Conservation (phyloP, 2,797 vertebrate genomes). For the Potorous gilbertii region DNA sequence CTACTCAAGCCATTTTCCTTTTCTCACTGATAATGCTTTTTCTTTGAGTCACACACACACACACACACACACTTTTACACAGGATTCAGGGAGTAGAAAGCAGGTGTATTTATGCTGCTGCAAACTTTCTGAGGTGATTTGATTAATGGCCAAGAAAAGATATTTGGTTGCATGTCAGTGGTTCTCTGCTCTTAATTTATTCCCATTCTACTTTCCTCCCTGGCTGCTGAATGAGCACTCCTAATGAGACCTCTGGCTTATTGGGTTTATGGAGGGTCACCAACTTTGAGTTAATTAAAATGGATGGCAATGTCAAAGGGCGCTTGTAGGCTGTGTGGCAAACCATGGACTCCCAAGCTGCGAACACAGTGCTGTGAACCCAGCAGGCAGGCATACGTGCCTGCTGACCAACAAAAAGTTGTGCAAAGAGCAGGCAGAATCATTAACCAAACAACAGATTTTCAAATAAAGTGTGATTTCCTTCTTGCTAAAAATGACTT, state of each 20-base stretch:
- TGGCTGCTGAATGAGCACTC: constrained; percentile 3
- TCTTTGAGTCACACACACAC: neutral
- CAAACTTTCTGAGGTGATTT: neutral
- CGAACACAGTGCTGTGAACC: neutral
- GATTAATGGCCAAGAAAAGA: constrained; percentile 4
- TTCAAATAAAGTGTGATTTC: rapidly evolving
- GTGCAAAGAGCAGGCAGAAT: rapidly evolving
- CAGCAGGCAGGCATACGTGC: neutral
- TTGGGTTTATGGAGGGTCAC: constrained; percentile 47
- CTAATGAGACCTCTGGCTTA: constrained; percentile 61
- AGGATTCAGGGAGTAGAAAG: neutral
- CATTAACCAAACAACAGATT: neutral
- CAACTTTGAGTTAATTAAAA: constrained; percentile 57
- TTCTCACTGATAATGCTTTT: neutral
- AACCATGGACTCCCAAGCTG: neutral
- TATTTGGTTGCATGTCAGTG: neutral
- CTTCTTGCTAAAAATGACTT: neutral
- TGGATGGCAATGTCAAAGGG: neutral
- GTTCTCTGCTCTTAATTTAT: constrained; percentile 43
- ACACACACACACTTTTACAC: rapidly evolving
- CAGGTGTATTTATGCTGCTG: neutral
- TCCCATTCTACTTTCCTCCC: constrained; percentile 30
- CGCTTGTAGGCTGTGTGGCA: neutral
- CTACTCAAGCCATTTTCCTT: neutral
- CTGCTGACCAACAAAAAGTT: neutral